A percentile compares a stretch with the other conserved stretches of the same genome.
Evolutionary conservation across 37 sponge, comb jelly and placozoan genomes (phyloP).

Genomic region (Agelas oroides): DNA sequence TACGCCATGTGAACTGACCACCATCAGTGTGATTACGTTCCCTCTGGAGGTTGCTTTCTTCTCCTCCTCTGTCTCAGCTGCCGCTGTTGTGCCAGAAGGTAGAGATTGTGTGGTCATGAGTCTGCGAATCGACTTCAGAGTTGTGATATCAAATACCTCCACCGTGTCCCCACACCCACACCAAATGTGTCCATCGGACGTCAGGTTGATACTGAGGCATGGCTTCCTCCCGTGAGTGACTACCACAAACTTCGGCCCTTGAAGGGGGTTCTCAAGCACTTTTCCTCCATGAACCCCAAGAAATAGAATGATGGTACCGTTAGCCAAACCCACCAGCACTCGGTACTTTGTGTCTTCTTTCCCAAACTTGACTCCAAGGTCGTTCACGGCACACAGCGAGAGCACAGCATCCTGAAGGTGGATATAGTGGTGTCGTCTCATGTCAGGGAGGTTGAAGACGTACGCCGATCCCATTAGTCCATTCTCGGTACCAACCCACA

Average conservation of each 20-base stretch:
- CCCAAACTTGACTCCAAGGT: neutral
- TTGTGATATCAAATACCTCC: constrained; percentile 64
- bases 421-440: constrained; percentile 73
- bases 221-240: constrained; percentile 44
- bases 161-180: constrained; percentile 70
- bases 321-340: constrained; percentile 82
- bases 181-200: constrained; percentile 68
- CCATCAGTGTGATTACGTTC: constrained; percentile 67
- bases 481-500: constrained; percentile 92
- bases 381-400: constrained; percentile 69
- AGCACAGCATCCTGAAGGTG: constrained; percentile 90
- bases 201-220: constrained; percentile 61
- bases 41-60: constrained; percentile 10
- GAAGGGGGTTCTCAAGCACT: constrained; percentile 73
- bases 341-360: constrained; percentile 49
- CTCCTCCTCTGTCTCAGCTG: neutral
- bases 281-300: constrained; percentile 59
- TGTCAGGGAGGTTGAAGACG: constrained; percentile 84
- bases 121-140: constrained; percentile 41
- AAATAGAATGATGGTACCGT: constrained; percentile 83
- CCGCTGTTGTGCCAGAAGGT: too few species aligned
- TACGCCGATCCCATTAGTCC: constrained; percentile 84
- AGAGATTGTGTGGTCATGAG: neutral
- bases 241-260: constrained; percentile 56
- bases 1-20: constrained; percentile 52